Conservation (phyloP, 2,113 vertebrate genomes). For the Panthera leo region DNA sequence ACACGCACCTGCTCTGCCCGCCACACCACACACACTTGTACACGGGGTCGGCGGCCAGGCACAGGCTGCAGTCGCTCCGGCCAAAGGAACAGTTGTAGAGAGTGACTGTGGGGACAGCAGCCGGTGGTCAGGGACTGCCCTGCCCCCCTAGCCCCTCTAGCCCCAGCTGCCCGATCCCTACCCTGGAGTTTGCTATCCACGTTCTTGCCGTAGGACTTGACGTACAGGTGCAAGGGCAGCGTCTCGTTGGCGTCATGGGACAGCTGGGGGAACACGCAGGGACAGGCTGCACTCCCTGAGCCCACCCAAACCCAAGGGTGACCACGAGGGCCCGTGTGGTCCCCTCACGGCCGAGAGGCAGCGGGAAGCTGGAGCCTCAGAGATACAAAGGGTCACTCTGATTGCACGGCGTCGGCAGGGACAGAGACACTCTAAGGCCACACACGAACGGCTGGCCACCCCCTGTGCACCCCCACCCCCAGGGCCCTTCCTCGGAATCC, state of each 20-base stretch:
- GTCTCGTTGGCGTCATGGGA: conserved; percentile 89
- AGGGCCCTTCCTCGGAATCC: accelerated
- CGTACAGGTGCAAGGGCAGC: conserved; percentile 89
- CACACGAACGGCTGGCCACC: neutral
- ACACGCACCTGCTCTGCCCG: conserved; percentile 86
- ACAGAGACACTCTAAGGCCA: neutral
- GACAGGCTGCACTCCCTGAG: neutral
- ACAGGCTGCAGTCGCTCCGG: conserved; percentile 95
- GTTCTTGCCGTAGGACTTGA: conserved; percentile 87
- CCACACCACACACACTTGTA: conserved; percentile 95
- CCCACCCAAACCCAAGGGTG: neutral
- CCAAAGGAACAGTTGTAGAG: conserved; percentile 96
- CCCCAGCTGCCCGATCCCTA: conserved; percentile 55
- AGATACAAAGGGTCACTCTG: accelerated
- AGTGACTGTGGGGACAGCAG: conserved; percentile 85
- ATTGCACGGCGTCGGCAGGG: no score
- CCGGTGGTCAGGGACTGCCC: accelerated
- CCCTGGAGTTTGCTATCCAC: conserved; percentile 96
- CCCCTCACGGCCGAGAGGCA: neutral
- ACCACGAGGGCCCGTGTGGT: neutral
- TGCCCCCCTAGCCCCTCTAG: accelerated
- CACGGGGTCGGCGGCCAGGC: conserved; percentile 85
- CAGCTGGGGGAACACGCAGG: conserved; percentile 83
- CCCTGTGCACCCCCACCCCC: neutral
- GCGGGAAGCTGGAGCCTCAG: neutral